A percentile compares a stretch with the other conserved stretches of the same genome.
phyloP scores from a whole-genome alignment of 2,888 invertebrate species.

The Ernsta delagoae region DNA sequence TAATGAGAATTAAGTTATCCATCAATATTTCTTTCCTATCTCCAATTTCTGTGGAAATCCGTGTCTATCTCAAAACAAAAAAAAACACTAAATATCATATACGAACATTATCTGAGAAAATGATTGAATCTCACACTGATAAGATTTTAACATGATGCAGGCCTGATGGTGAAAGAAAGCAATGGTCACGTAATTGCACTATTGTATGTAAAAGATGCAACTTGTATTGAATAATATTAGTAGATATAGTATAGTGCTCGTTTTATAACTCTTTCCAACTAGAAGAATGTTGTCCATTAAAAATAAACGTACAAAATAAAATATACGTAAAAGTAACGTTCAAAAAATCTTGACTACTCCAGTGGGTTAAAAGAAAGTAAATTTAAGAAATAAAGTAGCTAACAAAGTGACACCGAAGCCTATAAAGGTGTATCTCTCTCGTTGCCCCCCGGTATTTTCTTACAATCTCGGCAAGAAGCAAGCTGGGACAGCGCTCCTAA shows the following conservation, averaged over 20 bases:
- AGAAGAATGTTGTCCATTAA: too few species aligned
- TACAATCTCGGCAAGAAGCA: slow-evolving; percentile 68
- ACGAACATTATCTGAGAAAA: slow-evolving; percentile 22
- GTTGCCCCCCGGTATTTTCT: slow-evolving; percentile 64
- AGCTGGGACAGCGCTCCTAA: slow-evolving; percentile 73
- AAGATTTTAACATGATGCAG: too few species aligned
- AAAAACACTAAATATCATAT: slow-evolving; percentile 33
- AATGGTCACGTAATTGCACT: too few species aligned
- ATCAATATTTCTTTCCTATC: slow-evolving; percentile 64
- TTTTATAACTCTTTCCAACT: too few species aligned
- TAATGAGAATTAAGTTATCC: slow-evolving; percentile 63
- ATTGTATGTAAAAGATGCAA: too few species aligned
- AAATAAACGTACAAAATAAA: too few species aligned
- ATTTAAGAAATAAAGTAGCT: slow-evolving; percentile 40
- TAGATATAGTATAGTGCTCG: too few species aligned
- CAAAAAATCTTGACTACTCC: slow-evolving; percentile 29
- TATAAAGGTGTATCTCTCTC: slow-evolving; percentile 60
- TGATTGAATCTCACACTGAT: too few species aligned
- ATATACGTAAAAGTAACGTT: neutral
- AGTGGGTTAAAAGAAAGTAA: slow-evolving; percentile 38
- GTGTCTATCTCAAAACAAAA: slow-evolving; percentile 47
- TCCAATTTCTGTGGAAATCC: slow-evolving; percentile 57
- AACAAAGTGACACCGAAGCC: slow-evolving; percentile 49
- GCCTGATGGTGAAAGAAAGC: too few species aligned
- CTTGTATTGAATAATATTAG: too few species aligned